phyloP scores from a whole-genome alignment of 1,140 invertebrate genomes.

The Mylabris phalerata region DNA sequence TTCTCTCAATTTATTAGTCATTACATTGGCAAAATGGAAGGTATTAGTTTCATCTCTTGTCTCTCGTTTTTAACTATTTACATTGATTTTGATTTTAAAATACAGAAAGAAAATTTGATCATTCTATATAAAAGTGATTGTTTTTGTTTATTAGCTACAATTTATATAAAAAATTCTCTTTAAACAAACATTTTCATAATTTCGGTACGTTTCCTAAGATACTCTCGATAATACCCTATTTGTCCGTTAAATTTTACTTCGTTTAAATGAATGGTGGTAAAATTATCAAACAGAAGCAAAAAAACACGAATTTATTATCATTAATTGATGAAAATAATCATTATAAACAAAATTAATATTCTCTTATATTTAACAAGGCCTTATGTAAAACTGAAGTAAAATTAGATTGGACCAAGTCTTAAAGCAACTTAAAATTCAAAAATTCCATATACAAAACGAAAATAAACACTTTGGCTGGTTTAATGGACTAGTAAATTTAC shows the following conservation, averaged over 20 bases:
- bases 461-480: constrained; percentile 38
- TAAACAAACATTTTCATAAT: constrained; percentile 1
- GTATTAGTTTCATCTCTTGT: constrained; percentile 36
- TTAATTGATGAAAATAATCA: neutral
- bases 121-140: constrained; percentile 25
- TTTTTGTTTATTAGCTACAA: constrained; percentile 19
- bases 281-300: constrained; percentile 9
- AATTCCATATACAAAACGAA: neutral
- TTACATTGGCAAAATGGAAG: constrained; percentile 42
- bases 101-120: neutral
- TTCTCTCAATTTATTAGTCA: constrained; percentile 11
- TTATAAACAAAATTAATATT: constrained; percentile 12
- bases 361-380: constrained; percentile 1
- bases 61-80: constrained; percentile 25
- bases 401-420: constrained; percentile 5
- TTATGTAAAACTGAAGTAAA: neutral
- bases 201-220: constrained; percentile 1
- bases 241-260: constrained; percentile 24
- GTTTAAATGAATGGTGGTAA: too few relatives aligned
- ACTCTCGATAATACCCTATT: constrained; percentile 35
- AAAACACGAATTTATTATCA: constrained; percentile 14
- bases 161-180: constrained; percentile 10
- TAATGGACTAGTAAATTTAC: constrained; percentile 37
- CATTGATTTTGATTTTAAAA: constrained; percentile 3
- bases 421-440: constrained; percentile 10